phyloP scores from a whole-genome alignment of 64 coral and sea anemone genomes.

The Montipora efflorescens region DNA sequence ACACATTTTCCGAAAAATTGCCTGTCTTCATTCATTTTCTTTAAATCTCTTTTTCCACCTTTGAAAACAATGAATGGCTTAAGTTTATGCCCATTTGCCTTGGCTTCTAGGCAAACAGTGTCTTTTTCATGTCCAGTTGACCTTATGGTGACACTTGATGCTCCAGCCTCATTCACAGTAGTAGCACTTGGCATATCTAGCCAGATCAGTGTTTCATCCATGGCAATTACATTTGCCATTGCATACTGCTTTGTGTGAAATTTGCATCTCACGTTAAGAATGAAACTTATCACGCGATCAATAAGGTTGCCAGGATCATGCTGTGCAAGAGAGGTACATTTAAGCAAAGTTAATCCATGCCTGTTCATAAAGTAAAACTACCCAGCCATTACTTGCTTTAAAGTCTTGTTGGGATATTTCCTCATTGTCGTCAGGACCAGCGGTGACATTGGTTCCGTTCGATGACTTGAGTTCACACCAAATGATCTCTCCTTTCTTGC shows the following conservation, averaged over 20 bases:
- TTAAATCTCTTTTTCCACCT: conserved; percentile 22
- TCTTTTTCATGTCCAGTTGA: conserved; percentile 29
- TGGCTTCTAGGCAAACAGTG: conserved; percentile 27
- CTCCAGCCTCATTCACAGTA: no score
- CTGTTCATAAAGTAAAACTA: conserved; percentile 29
- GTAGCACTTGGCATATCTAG: no score
- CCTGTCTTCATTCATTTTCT: conserved; percentile 17
- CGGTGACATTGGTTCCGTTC: neutral
- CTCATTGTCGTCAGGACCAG: conserved; percentile 16
- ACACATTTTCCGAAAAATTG: neutral
- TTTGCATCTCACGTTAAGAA: neutral
- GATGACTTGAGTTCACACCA: conserved; percentile 43
- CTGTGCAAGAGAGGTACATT: conserved; percentile 52
- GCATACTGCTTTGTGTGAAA: conserved; percentile 53
- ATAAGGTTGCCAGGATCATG: conserved; percentile 47
- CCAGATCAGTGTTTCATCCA: no score
- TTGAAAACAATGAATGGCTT: no score
- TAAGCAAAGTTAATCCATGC: conserved; percentile 31
- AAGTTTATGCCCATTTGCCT: neutral
- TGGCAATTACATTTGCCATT: neutral
- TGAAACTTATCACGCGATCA: conserved; percentile 57
- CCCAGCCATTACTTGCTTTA: conserved; percentile 14
- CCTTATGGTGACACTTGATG: no score
- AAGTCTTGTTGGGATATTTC: neutral
- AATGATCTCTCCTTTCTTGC: conserved; percentile 31